These are phyloP conservation scores for Laticauda colubrina DNA, from an alignment of 2,113 vertebrate genomes.

Conservation along the genomic window DNA sequence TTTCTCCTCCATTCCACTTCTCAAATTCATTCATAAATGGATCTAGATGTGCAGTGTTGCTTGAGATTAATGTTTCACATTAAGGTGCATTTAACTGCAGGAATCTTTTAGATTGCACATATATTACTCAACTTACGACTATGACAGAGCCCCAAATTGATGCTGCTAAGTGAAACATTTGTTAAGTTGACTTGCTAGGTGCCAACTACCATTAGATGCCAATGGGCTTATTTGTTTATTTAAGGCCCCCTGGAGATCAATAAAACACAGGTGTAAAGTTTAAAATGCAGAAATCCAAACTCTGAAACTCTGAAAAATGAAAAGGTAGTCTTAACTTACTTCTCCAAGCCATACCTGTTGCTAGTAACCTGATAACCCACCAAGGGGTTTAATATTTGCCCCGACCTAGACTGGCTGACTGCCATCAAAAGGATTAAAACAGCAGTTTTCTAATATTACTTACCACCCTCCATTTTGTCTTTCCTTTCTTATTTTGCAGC, in stretches of 20 bases:
- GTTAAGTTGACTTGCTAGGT: too few relatives aligned
- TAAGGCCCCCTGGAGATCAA: neutral
- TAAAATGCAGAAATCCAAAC: neutral
- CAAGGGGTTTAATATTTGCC: neutral
- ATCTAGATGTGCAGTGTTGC: neutral
- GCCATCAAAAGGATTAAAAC: neutral
- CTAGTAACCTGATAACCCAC: neutral
- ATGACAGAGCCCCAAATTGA: too few relatives aligned
- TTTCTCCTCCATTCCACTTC: neutral
- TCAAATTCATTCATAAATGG: neutral
- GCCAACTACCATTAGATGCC: neutral
- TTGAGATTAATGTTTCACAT: neutral
- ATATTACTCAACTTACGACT: too few relatives aligned
- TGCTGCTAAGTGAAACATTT: too few relatives aligned
- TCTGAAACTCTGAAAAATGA: neutral
- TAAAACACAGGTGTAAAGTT: neutral
- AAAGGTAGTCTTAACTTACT: neutral
- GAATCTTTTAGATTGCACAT: neutral
- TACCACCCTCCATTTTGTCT: neutral
- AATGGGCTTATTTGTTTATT: neutral
- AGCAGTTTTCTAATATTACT: neutral
- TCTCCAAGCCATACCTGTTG: neutral
- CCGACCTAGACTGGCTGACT: neutral
- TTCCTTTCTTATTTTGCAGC: neutral
- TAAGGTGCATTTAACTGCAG: neutral